A percentile compares a stretch with the other conserved stretches of the same genome.
phyloP scores from a whole-genome alignment of 2,113 vertebrate species.

The Anser cygnoides region DNA sequence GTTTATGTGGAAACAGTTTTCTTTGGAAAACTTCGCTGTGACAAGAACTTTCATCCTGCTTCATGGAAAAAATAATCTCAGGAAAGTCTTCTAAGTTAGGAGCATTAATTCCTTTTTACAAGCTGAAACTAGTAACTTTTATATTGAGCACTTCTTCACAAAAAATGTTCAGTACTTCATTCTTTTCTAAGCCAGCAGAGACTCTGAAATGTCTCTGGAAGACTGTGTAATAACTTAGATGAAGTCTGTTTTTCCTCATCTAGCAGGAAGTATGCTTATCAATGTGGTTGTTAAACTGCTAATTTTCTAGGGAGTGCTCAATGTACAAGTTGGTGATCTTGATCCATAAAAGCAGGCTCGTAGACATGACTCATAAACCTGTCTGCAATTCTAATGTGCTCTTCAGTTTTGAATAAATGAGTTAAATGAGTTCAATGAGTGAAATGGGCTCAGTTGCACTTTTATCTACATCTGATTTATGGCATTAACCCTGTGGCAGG shows the following conservation, averaged over 20 bases:
- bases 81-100: not conserved
- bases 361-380: constrained; percentile 31
- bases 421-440: not conserved
- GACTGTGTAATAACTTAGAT: not conserved
- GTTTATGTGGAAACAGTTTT: not conserved
- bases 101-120: not conserved
- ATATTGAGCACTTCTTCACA: not conserved
- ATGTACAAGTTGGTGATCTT: not conserved
- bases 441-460: not conserved
- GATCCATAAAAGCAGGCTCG: not conserved
- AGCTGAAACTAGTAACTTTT: not conserved
- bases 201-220: not conserved
- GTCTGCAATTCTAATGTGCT: not conserved
- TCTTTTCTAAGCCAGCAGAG: not conserved
- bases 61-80: not conserved
- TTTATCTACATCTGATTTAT: not conserved
- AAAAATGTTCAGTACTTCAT: not conserved
- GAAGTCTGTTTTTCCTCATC: constrained; percentile 16
- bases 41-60: not conserved
- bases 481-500: not conserved
- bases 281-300: not conserved
- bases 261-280: constrained; percentile 46
- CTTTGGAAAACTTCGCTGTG: not conserved
- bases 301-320: not conserved
- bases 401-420: not conserved